Evolutionary conservation across 2,888 invertebrate genomes (phyloP).

Genomic region (Rhagium mordax): DNA sequence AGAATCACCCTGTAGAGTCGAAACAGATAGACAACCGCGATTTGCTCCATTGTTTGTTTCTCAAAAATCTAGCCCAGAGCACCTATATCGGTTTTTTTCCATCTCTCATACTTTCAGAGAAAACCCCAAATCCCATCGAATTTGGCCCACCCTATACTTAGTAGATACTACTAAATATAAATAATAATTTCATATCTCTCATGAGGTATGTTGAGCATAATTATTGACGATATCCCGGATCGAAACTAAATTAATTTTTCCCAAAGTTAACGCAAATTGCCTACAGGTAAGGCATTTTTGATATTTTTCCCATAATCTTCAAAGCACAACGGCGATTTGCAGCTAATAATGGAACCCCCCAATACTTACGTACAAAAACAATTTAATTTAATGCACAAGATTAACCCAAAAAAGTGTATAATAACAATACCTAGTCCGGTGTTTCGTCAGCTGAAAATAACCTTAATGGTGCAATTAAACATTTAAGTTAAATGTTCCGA

Average conservation of each 20-base stretch:
- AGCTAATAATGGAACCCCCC: background rate
- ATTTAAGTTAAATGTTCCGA: constrained; percentile 53
- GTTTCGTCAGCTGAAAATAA: constrained; percentile 11
- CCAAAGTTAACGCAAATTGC: background rate
- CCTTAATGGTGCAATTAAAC: constrained; percentile 50
- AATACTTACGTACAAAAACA: constrained; percentile 3
- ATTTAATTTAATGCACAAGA: constrained; percentile 10
- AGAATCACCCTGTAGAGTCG: too few species aligned
- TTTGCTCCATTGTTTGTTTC: too few species aligned
- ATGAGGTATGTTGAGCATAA: too few species aligned
- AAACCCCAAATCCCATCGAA: too few species aligned
- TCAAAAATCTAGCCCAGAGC: too few species aligned
- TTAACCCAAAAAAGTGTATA: background rate
- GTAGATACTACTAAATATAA: too few species aligned
- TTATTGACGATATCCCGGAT: too few species aligned
- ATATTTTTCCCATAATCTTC: background rate
- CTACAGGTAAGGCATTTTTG: background rate
- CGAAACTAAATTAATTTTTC: background rate
- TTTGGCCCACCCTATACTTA: too few species aligned
- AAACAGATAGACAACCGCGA: too few species aligned
- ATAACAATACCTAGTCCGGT: constrained; percentile 3
- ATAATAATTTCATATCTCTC: too few species aligned
- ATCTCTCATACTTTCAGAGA: too few species aligned
- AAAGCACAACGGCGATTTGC: background rate
- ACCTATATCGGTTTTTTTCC: too few species aligned